Evolutionary conservation across 2,888 invertebrate genomes (phyloP).

Genomic region (Cephus pygmeus): DNA sequence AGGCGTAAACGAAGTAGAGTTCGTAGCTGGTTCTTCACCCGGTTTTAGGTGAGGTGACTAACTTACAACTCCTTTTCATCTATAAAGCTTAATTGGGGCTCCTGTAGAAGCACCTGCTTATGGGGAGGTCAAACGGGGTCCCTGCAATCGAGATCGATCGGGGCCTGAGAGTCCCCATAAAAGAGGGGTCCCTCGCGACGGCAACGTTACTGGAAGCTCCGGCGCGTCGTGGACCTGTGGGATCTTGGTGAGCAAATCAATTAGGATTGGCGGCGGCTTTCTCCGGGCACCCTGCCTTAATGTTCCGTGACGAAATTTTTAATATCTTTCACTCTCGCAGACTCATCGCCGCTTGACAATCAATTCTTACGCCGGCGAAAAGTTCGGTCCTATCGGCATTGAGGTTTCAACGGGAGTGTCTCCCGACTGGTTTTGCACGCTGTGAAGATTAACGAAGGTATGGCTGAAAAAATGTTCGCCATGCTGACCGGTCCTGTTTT

Average conservation of each 20-base stretch:
- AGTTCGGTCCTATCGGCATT: not conserved
- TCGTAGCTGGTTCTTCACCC: not conserved
- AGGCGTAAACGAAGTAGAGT: not conserved
- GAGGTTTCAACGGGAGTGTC: not conserved
- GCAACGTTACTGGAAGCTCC: not conserved
- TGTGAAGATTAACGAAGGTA: not conserved
- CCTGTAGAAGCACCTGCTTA: slow-evolving; percentile 11
- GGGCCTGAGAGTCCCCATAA: not conserved
- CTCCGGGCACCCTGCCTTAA: not conserved
- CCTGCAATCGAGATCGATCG: slow-evolving; percentile 1
- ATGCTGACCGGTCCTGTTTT: not conserved
- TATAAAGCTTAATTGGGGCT: slow-evolving; percentile 44
- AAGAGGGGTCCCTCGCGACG: not conserved
- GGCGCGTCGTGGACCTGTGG: not conserved
- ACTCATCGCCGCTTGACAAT: slow-evolving; percentile 9
- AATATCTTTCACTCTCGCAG: slow-evolving; percentile 16
- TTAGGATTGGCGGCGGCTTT: slow-evolving; percentile 6
- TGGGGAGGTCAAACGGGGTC: not conserved
- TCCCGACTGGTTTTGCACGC: not conserved
- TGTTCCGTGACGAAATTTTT: slow-evolving; percentile 15
- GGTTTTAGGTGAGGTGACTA: not conserved
- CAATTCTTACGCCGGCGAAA: not conserved
- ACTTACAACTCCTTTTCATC: slow-evolving; percentile 14
- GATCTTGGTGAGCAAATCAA: slow-evolving; percentile 1
- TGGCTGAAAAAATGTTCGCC: not conserved